These are phyloP conservation scores for Ceyx melanurus DNA, from an alignment of 2,113 vertebrate genomes.

Conservation along the genomic window DNA sequence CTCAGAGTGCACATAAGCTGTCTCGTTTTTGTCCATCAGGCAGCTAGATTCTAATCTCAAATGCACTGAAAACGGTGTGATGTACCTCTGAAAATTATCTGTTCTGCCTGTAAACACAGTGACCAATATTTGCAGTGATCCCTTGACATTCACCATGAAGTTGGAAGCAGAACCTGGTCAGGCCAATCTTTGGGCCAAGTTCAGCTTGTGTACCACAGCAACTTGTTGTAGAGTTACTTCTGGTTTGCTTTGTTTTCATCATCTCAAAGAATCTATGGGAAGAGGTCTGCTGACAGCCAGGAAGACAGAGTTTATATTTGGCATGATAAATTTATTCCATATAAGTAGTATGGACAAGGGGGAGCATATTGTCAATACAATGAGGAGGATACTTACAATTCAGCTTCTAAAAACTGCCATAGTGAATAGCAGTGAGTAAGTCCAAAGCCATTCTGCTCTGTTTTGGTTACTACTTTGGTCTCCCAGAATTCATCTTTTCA, in stretches of 20 bases:
- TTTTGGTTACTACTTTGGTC: conserved; percentile 25
- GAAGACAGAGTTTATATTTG: neutral
- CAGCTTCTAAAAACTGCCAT: conserved; percentile 24
- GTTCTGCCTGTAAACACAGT: neutral
- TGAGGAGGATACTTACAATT: neutral
- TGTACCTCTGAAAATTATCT: neutral
- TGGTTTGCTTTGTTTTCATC: neutral
- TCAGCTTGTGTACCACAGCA: neutral
- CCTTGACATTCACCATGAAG: neutral
- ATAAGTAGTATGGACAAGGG: neutral
- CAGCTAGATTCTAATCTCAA: neutral
- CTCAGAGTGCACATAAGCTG: neutral
- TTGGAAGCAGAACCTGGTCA: neutral
- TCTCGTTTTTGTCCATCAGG: neutral
- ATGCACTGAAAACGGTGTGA: neutral
- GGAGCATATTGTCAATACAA: conserved; percentile 33
- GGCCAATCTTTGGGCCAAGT: neutral
- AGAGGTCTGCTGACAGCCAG: neutral
- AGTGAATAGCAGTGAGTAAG: conserved; percentile 17
- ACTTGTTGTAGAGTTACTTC: neutral
- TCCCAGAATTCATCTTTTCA: conserved; percentile 43
- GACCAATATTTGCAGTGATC: neutral
- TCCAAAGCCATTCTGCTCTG: conserved; percentile 21
- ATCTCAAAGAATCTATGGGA: neutral
- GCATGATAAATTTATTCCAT: neutral